Base-by-base conservation (phyloP, 2,797 vertebrate species). In the Anomalospiza imberbis region DNA sequence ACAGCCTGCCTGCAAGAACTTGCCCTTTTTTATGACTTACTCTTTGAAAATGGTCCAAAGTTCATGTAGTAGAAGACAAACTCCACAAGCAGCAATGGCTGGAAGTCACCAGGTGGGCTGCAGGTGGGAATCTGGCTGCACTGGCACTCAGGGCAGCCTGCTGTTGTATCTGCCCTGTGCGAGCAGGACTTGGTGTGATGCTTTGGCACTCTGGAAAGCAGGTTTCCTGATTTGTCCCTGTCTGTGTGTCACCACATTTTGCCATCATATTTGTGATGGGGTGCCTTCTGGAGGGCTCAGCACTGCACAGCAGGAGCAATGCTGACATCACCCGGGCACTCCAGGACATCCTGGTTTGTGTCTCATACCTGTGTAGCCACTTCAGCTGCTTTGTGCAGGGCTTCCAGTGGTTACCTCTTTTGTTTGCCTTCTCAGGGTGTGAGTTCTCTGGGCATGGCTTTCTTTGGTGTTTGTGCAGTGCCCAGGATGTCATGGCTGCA, bases 11-110 rank as follows among this genome's bases (percentile, higher is more conserved):
- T 93, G 88, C 83, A 91, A 84, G 63, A 92, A 88, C 94, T 87
- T 94, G 80, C 89, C 77, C 24, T 25, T 82, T 94, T 96, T 96
- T 96, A 96, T 91, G 50, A 82, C 83, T 85, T 80, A 10, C 32
- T 63, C 38, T 73, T 91, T 89, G 71, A 90, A 94, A 88, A 42
- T 14, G 36, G 42, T 94, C 54, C 89, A 80, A 85, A 94, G 95
- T 90, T 80, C 83, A 66, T 2, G 9, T 6, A 55, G 45, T 9
- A 78, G 76, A 91, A 79, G 45, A 32, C 53, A 53, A 58, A 6
- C 84, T 58, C 13, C 19, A 9, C 0, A 3, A 44, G 60, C 29
- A 58, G 76, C 14, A n/a, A 11, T 13, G 57, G 32, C 51, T 63
- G 53, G 19, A 65, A 50, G 71, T 40, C 0, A 0, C 53, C 34